phyloP scores from a whole-genome alignment of 2,113 vertebrate genomes.

The Sylvilagus bachmani region DNA sequence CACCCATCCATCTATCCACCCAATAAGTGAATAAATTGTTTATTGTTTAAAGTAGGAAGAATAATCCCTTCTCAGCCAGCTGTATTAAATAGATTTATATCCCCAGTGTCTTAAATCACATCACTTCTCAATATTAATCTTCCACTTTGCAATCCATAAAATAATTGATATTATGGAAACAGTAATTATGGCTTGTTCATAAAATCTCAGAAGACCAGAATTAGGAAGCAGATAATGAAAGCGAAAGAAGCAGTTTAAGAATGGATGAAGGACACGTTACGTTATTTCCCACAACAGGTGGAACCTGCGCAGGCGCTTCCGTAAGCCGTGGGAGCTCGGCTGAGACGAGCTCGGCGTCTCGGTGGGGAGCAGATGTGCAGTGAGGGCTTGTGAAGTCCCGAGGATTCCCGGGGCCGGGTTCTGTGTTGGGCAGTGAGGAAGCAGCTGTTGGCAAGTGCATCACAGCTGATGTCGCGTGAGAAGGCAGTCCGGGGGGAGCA shows the following conservation, averaged over 20 bases:
- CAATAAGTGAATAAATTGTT: not conserved
- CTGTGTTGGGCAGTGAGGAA: not conserved
- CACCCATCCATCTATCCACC: not conserved
- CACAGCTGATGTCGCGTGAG: not conserved
- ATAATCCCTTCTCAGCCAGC: not conserved
- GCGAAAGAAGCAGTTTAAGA: conserved; percentile 16
- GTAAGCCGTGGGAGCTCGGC: not conserved
- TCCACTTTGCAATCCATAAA: conserved; percentile 60
- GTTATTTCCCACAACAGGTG: not conserved
- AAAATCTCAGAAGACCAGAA: conserved; percentile 48
- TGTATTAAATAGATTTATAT: conserved; percentile 5
- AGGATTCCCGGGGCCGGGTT: not conserved
- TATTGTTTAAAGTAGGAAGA: not conserved
- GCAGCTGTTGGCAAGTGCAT: not conserved
- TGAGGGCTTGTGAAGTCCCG: not conserved
- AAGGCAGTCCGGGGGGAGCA: not conserved
- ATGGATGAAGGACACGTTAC: conserved; percentile 3
- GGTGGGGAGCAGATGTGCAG: not conserved
- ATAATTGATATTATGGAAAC: conserved; percentile 60
- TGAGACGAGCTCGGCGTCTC: not conserved
- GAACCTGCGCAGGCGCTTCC: not conserved
- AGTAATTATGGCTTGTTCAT: conserved; percentile 53
- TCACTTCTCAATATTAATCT: conserved; percentile 50
- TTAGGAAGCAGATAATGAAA: conserved; percentile 42
- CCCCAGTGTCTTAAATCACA: not conserved